Evolutionary conservation across 1,140 invertebrate species (phyloP).

Genomic region (Zeugodacus cucurbitae): DNA sequence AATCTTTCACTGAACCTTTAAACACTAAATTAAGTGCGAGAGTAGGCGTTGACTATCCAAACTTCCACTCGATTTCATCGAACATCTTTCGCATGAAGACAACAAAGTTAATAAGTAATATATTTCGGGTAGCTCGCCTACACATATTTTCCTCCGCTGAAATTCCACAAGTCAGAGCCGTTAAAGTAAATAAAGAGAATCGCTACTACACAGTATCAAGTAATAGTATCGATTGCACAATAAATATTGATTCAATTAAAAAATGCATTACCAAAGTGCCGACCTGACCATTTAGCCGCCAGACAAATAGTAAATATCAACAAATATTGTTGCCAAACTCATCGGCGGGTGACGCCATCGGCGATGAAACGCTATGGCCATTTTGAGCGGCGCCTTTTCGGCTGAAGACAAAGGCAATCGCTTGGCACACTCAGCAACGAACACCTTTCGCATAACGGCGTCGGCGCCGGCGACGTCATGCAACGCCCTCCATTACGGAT

Average conservation of each 20-base stretch:
- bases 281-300: not conserved
- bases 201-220: too few species aligned
- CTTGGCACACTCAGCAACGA: not conserved
- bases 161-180: too few species aligned
- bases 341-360: not conserved
- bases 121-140: too few species aligned
- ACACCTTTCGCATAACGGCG: not conserved
- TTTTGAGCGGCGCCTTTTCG: not conserved
- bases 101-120: too few species aligned
- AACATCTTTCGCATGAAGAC: too few species aligned
- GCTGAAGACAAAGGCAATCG: not conserved
- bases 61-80: too few species aligned
- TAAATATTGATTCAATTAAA: slow-evolving; percentile 32
- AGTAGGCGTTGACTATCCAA: too few species aligned
- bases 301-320: not conserved
- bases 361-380: not conserved
- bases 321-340: not conserved
- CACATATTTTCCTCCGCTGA: too few species aligned
- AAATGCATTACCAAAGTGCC: not conserved
- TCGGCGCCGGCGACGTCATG: slow-evolving; percentile 2
- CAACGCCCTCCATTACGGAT: slow-evolving; percentile 36
- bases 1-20: too few species aligned
- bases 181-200: too few species aligned
- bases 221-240: not conserved
- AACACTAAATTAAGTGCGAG: too few species aligned